These are phyloP conservation scores for Panagrolaimus sp. DNA, from an alignment of 1,140 invertebrate species.

Conservation along the genomic window DNA sequence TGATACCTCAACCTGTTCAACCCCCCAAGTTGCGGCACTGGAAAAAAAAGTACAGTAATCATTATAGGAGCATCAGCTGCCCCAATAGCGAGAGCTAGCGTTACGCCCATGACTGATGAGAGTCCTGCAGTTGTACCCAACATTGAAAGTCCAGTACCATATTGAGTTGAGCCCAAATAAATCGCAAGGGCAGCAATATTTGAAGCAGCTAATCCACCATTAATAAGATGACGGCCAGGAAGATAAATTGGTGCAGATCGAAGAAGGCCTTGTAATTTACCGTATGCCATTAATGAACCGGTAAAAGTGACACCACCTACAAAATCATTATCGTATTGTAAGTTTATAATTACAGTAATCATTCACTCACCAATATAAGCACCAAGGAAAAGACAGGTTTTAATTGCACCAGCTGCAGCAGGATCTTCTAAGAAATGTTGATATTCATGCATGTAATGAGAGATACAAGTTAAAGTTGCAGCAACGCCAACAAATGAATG, in stretches of 20 bases:
- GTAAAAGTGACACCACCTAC: conserved; percentile 77
- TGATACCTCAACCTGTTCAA: no score
- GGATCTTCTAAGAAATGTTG: conserved; percentile 76
- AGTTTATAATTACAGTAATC: no score
- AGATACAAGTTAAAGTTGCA: conserved; percentile 77
- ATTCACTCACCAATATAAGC: no score
- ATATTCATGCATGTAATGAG: conserved; percentile 77
- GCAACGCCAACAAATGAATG: conserved; percentile 81
- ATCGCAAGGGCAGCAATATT: conserved; percentile 71
- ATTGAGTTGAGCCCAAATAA: conserved; percentile 68
- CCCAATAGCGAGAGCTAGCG: conserved; percentile 80
- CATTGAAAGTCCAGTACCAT: conserved; percentile 66
- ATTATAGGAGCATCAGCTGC: conserved; percentile 62
- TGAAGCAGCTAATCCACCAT: conserved; percentile 68
- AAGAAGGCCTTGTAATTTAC: conserved; percentile 77
- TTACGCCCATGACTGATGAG: conserved; percentile 75
- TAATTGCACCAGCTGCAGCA: conserved; percentile 73
- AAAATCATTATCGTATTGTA: no score
- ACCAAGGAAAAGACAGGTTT: conserved; percentile 78
- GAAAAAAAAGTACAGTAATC: background rate
- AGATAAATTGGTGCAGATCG: conserved; percentile 74
- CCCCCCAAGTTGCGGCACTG: no score
- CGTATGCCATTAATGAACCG: conserved; percentile 81
- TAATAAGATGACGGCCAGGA: conserved; percentile 76
- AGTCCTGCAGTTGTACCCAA: conserved; percentile 73